Percentiles rank a stretch among this genome's conserved stretches.
Evolutionary conservation across 1,140 invertebrate species (phyloP).

Genomic region (Danaus melanippus): DNA sequence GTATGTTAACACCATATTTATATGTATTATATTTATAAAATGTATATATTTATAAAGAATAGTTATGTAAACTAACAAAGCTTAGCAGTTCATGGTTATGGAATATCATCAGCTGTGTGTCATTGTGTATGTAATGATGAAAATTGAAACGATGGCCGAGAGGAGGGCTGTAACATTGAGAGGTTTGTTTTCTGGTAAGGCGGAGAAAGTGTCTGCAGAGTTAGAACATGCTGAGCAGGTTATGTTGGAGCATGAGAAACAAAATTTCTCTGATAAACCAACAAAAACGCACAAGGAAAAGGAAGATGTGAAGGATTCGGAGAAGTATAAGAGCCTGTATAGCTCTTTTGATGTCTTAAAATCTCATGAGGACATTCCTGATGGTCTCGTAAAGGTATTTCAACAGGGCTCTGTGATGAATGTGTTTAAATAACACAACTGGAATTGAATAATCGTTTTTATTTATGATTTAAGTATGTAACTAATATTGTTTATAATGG

Average conservation of each 20-base stretch:
- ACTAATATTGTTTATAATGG: constrained; percentile 15
- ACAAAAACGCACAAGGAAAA: constrained; percentile 53
- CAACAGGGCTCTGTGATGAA: constrained; percentile 30
- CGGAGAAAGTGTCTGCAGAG: constrained; percentile 68
- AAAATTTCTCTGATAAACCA: constrained; percentile 59
- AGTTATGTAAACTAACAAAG: no score
- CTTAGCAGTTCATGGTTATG: no score
- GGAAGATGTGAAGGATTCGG: constrained; percentile 37
- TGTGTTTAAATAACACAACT: constrained; percentile 28
- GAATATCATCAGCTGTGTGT: no score
- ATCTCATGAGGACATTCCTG: constrained; percentile 52
- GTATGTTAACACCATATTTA: no score
- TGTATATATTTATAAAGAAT: no score
- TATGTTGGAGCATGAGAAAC: constrained; percentile 67
- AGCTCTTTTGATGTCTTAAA: constrained; percentile 72
- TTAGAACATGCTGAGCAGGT: constrained; percentile 69
- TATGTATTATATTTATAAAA: no score
- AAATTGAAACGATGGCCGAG: no score
- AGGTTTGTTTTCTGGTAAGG: constrained; percentile 70
- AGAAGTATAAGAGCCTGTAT: constrained; percentile 71
- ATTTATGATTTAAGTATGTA: constrained; percentile 12
- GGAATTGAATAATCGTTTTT: constrained; percentile 24
- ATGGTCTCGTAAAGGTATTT: constrained; percentile 57
- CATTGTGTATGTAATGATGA: no score
- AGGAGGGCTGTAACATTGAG: constrained; percentile 43